Percentiles rank a stretch among this genome's conserved stretches.
Evolutionary conservation across 2,113 vertebrate species (phyloP).

Genomic region (Callionymus lyra): DNA sequence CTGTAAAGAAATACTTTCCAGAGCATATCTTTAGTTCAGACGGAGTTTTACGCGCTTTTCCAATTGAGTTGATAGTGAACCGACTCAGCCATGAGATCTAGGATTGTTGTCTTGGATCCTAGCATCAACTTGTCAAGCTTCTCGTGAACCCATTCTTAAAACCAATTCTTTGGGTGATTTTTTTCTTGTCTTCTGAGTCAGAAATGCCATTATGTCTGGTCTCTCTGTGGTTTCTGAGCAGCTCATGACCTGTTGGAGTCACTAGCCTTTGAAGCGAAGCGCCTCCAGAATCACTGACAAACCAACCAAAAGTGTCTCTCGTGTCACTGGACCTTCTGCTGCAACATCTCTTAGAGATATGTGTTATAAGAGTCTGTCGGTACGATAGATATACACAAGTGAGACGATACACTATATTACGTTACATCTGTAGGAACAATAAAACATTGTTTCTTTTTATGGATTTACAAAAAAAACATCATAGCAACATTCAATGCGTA

Average conservation of each 20-base stretch:
- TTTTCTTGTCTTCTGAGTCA: slow-evolving; percentile 30
- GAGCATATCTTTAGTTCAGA: slow-evolving; percentile 5
- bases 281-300: slow-evolving; percentile 36
- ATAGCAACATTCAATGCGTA: too few species aligned
- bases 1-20: slow-evolving; percentile 55
- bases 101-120: too few species aligned
- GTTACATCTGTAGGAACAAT: too few species aligned
- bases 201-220: slow-evolving; percentile 38
- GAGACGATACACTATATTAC: too few species aligned
- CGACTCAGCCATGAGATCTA: too few species aligned
- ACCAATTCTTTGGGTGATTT: slow-evolving; percentile 36
- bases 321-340: slow-evolving; percentile 32
- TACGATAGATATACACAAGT: too few species aligned
- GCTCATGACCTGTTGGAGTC: slow-evolving; percentile 32
- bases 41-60: too few species aligned
- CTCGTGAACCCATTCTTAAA: slow-evolving; percentile 37
- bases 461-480: too few species aligned
- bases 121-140: slow-evolving; percentile 24
- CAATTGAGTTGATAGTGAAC: too few species aligned
- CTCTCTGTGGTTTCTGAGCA: slow-evolving; percentile 26
- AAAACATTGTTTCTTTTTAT: too few species aligned
- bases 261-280: slow-evolving; percentile 33
- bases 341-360: slow-evolving; percentile 36
- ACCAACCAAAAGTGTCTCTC: slow-evolving; percentile 35
- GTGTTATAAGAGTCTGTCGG: too few species aligned